These are phyloP conservation scores for Ashinkailepas kermadecensis DNA, from an alignment of 2,888 invertebrate species.

Conservation along the genomic window DNA sequence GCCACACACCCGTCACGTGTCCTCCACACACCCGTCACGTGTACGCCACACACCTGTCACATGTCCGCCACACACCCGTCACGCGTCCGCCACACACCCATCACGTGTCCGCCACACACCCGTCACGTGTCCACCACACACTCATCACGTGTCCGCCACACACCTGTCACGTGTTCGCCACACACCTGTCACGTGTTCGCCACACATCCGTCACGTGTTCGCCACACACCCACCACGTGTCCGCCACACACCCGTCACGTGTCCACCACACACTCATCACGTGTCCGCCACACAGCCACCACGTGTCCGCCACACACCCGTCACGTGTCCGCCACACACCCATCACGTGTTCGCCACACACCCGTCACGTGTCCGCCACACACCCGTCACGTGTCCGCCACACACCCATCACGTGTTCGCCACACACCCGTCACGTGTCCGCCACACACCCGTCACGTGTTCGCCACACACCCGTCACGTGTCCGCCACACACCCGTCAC, in stretches of 20 bases:
- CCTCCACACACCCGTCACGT: too few relatives aligned
- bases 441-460: conserved; percentile 61
- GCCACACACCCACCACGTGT: not conserved
- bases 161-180: not conserved
- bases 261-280: not conserved
- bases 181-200: not conserved
- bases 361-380: too few relatives aligned
- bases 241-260: not conserved
- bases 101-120: conserved; percentile 51
- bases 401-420: too few relatives aligned
- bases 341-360: too few relatives aligned
- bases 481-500: not conserved
- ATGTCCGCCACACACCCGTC: too few relatives aligned
- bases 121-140: not conserved
- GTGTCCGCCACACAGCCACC: not conserved
- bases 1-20: too few relatives aligned
- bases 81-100: conserved; percentile 54
- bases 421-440: too few relatives aligned
- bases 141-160: not conserved
- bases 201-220: not conserved
- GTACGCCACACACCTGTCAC: too few relatives aligned
- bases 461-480: not conserved
- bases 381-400: too few relatives aligned
- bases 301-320: not conserved
- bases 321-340: too few relatives aligned